These are phyloP conservation scores for Rattus rattus DNA, from an alignment of 2,113 vertebrate species.

Conservation along the genomic window DNA sequence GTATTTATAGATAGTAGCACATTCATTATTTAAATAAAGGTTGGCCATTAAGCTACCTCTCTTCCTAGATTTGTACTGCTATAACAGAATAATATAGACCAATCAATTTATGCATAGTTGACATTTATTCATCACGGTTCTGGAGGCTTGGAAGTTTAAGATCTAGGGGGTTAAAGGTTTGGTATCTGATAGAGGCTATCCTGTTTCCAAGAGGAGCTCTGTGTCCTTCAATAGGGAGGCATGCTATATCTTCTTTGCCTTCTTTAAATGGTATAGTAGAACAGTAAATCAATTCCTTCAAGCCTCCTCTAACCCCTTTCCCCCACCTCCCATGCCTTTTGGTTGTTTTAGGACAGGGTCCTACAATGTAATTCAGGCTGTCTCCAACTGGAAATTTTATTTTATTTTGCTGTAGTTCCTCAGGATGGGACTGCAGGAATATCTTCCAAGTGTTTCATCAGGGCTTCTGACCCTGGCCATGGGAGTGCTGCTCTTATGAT, in stretches of 20 bases:
- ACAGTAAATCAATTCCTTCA: neutral
- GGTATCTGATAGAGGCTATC: neutral
- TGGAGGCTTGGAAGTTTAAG: neutral
- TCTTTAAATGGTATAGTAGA: neutral
- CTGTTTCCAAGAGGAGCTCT: neutral
- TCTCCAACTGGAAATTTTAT: neutral
- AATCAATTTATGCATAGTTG: neutral
- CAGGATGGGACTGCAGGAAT: neutral
- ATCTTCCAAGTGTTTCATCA: neutral
- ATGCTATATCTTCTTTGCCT: neutral
- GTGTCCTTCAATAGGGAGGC: neutral
- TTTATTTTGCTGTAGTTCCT: neutral
- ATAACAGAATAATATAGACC: neutral
- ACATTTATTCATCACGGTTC: neutral
- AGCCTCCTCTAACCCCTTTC: neutral
- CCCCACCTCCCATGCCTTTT: neutral
- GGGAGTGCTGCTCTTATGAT: neutral
- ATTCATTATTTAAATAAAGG: slow-evolving; percentile 1
- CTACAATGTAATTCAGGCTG: neutral
- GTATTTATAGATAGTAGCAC: neutral
- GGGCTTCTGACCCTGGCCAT: neutral
- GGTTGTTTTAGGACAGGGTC: neutral
- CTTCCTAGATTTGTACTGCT: neutral
- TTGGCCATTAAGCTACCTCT: neutral
- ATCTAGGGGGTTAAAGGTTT: neutral